A percentile compares a stretch with the other conserved stretches of the same genome.
Conservation (phyloP, 2,888 invertebrate genomes). For the Ornithoptera priamus region DNA sequence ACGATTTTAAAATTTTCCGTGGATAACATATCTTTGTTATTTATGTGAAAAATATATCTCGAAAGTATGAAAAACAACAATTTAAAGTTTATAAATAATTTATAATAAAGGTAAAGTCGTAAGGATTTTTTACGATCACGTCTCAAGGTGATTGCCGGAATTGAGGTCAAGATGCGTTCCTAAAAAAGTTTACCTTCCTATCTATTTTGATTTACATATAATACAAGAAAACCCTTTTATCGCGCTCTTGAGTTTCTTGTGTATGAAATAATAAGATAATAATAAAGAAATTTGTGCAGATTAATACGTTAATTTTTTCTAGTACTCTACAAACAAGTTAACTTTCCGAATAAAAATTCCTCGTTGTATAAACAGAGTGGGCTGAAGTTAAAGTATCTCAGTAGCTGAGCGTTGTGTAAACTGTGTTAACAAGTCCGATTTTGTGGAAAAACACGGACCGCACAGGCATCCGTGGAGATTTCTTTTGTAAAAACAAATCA, state of each 20-base stretch:
- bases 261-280: background rate
- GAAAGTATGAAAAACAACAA: background rate
- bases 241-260: background rate
- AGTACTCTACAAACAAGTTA: conserved; percentile 36
- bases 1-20: too few species aligned
- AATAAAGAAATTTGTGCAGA: background rate
- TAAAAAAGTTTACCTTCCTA: conserved; percentile 21
- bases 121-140: conserved; percentile 17
- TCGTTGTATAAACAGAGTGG: conserved; percentile 41
- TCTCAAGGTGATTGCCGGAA: conserved; percentile 22
- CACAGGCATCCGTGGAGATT: conserved; percentile 34
- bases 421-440: conserved; percentile 40
- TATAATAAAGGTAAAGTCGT: background rate
- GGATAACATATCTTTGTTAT: too few species aligned
- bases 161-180: conserved; percentile 20
- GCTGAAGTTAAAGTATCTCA: conserved; percentile 34
- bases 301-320: conserved; percentile 18
- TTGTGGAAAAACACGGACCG: conserved; percentile 34
- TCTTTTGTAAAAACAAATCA: conserved; percentile 29
- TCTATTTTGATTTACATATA: conserved; percentile 23
- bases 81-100: conserved; percentile 1
- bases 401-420: conserved; percentile 38
- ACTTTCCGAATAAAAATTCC: conserved; percentile 35
- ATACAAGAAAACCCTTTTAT: conserved; percentile 12
- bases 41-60: too few species aligned